Evolutionary conservation across 2,888 invertebrate genomes (phyloP).

Genomic region (Pseudolycoriella hygida): DNA sequence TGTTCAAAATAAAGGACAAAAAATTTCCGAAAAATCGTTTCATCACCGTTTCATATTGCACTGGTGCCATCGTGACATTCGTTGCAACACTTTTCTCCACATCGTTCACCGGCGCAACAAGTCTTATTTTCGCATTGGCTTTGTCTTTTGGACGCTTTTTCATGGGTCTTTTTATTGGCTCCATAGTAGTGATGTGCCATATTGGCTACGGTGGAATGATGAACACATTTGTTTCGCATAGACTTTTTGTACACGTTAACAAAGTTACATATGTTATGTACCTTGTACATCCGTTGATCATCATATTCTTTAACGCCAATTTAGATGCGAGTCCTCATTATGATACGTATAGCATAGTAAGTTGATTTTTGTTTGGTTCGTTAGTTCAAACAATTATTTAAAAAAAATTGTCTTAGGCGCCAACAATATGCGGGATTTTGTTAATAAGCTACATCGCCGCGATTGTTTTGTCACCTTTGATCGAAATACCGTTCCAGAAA

Average conservation of each 20-base stretch:
- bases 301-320: constrained; percentile 15
- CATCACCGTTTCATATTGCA: too few relatives aligned
- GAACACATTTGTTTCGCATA: constrained; percentile 13
- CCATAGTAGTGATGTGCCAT: constrained; percentile 17
- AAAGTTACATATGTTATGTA: constrained; percentile 21
- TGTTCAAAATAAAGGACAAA: too few relatives aligned
- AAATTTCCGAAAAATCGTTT: too few relatives aligned
- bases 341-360: background rate
- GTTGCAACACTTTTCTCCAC: too few relatives aligned
- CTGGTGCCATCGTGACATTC: too few relatives aligned
- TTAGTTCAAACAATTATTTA: too few relatives aligned
- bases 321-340: constrained; percentile 14
- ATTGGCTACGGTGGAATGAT: constrained; percentile 16
- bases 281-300: constrained; percentile 20
- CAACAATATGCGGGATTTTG: background rate
- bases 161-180: constrained; percentile 18
- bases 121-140: constrained; percentile 9
- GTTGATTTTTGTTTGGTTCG: too few relatives aligned
- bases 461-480: background rate
- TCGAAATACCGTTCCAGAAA: background rate
- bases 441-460: background rate
- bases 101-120: too few relatives aligned
- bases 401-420: too few relatives aligned
- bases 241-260: constrained; percentile 17
- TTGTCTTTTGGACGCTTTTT: constrained; percentile 20